phyloP scores from a whole-genome alignment of 1,140 invertebrate genomes.

The Drosophila triauraria region DNA sequence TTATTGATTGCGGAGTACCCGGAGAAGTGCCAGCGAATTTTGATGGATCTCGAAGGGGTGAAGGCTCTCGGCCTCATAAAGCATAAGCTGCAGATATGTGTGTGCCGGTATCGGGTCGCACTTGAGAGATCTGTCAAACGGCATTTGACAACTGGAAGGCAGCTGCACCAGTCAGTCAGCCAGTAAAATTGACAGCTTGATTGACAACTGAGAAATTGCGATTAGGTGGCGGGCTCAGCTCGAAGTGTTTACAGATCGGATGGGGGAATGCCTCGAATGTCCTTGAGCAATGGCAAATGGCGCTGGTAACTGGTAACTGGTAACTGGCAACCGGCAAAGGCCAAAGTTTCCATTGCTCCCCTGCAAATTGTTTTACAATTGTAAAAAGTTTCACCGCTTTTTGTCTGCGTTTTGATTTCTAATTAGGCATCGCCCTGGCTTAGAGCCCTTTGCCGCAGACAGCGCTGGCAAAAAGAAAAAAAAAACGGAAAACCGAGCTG shows the following conservation, averaged over 20 bases:
- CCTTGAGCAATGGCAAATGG: conserved; percentile 52
- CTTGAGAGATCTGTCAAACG: conserved; percentile 72
- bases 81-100: not conserved
- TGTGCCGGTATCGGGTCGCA: conserved; percentile 18
- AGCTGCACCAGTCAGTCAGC: conserved; percentile 63
- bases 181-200: conserved; percentile 77
- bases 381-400: conserved; percentile 68
- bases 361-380: conserved; percentile 78
- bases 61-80: conserved; percentile 5
- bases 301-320: no score
- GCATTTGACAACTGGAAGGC: conserved; percentile 61
- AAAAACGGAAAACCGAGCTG: not conserved
- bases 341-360: conserved; percentile 44
- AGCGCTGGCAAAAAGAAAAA: not conserved
- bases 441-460: conserved; percentile 20
- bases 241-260: conserved; percentile 43
- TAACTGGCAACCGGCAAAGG: conserved; percentile 3
- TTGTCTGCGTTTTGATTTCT: conserved; percentile 76
- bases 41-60: conserved; percentile 67
- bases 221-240: conserved; percentile 28
- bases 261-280: conserved; percentile 28
- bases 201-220: conserved; percentile 80
- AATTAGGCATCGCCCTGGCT: conserved; percentile 60
- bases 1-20: conserved; percentile 41
- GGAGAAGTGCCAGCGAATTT: conserved; percentile 37